Evolutionary conservation across 2,888 invertebrate genomes (phyloP), one percentile per base, ranked within the genome.

Genomic region (Lacanobia wlatinum): DNA sequence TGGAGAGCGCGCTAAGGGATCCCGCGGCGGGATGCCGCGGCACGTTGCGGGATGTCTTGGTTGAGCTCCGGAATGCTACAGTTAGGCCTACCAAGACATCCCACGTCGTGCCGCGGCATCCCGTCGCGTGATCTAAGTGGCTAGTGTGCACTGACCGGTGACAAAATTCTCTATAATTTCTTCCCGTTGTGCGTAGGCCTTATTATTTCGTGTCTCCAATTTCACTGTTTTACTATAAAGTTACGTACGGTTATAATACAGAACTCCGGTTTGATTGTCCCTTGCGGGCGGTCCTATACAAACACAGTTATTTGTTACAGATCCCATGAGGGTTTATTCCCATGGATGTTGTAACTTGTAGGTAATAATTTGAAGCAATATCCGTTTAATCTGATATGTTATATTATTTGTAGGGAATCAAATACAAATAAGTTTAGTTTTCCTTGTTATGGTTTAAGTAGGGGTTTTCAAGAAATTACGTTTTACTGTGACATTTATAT

Each of bases 301-400:
- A 80, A 82, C 63, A 80, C 2, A 52, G 34, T 52, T 69, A 62
- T 76, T 79, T 74, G 80, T 63, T 38, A 55, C 46, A 3, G 9
- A n/a, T 50, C 59, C 58, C 52, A 34, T 55, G 55, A 43, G 64
- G 28, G 14, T 52, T 8, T 4, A 28, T 46, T 56, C 34, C 68
- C 55, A 53, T 69, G 23, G 28, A 59, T 63, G 14, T 59, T 63
- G 46, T 73, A 18, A 52, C 43, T 28, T 59, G 23, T 40, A 14
- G 43, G 6, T 43, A 23, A 59, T 63, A 40, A 65, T 68, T 83
- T 55, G 38, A 58, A 59, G 23, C 21, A 1, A 28, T 21, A 38
- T 43, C 34, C 23, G 16, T 43, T 53, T 58, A 60, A 46, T 81
- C 9, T 10, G 34, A 43, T 64, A 56, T 48, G 8, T 52, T 52